Base-by-base conservation (phyloP, 1,140 invertebrate species). In the Copidosoma floridanum region DNA sequence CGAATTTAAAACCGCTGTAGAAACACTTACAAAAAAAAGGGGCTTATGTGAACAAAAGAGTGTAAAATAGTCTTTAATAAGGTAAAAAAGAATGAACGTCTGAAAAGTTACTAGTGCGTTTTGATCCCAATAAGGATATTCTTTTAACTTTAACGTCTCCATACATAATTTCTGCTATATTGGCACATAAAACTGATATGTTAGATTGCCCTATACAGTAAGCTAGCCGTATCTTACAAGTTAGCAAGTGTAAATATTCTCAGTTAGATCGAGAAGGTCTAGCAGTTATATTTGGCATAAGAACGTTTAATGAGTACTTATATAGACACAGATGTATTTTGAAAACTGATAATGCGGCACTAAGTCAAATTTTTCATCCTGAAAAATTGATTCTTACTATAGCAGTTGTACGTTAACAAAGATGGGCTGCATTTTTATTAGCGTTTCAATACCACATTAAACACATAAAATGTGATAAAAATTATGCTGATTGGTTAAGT, bases 181-280 rank as follows among this genome's bases (percentile, higher is more conserved):
- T 67, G 10, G 52, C 65, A 7, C 46, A 66, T 18, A 37, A 51
- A 2, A 10, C 16, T 5, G 4, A 10, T 16, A 46, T 50, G 5
- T n/a, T 23, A 5, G 18, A 46, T 2, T n/a, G 35, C 11, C 56
- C 56, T 3, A 40, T 58, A 5, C 21, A 16, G 1, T 58, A 44
- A 26, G 46, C 32, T 3, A 10, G 12, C 14, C 24, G 43, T n/a
- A 24, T 21, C 4, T 21, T 57, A 12, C 14, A 4, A 6, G 3
- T 6, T 6, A 16, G 35, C 2, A 27, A 57, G 18, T 8, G 21
- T 14, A 57, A 57, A 3, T 51, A 51, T n/a, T 51, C 48, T 5
- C 48, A 51, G 23, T 12, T 51, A 3, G 48, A 51, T 29, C n/a
- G 26, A 18, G 55, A 57, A 32, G 55, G 35, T n/a, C 27, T 47